phyloP scores from a whole-genome alignment of 1,140 invertebrate species.

The Neomicropteryx cornuta region DNA sequence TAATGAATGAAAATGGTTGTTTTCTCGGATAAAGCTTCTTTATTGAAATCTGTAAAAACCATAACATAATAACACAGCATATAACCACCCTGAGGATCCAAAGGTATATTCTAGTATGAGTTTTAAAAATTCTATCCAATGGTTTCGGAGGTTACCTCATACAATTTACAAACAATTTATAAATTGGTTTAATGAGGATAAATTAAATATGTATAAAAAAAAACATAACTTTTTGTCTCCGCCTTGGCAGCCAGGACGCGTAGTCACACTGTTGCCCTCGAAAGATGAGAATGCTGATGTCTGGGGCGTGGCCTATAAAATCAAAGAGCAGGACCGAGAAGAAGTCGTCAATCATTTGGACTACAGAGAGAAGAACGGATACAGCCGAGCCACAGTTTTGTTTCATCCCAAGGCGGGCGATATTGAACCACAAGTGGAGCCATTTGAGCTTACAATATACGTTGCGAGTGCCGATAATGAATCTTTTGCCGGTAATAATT shows the following conservation, averaged over 20 bases:
- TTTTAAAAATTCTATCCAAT: no score
- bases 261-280: slow-evolving; percentile 72
- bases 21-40: no score
- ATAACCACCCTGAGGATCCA: no score
- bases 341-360: slow-evolving; percentile 73
- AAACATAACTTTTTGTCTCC: no score
- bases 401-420: slow-evolving; percentile 53
- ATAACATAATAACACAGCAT: no score
- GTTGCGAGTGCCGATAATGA: slow-evolving; percentile 70
- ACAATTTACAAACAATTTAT: no score
- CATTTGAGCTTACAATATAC: slow-evolving; percentile 72
- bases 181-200: no score
- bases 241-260: slow-evolving; percentile 72
- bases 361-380: slow-evolving; percentile 84
- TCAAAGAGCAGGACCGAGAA: slow-evolving; percentile 54
- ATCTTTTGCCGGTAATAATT: slow-evolving; percentile 53
- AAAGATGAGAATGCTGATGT: slow-evolving; percentile 54
- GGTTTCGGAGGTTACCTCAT: no score
- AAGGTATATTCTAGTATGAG: no score
- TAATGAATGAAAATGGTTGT: no score
- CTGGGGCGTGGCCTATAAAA: slow-evolving; percentile 87
- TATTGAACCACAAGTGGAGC: slow-evolving; percentile 21
- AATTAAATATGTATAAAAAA: no score
- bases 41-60: no score
- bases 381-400: slow-evolving; percentile 50